These are phyloP conservation scores for Gastrophysa polygoni DNA, from an alignment of 2,888 invertebrate genomes.

Conservation along the genomic window DNA sequence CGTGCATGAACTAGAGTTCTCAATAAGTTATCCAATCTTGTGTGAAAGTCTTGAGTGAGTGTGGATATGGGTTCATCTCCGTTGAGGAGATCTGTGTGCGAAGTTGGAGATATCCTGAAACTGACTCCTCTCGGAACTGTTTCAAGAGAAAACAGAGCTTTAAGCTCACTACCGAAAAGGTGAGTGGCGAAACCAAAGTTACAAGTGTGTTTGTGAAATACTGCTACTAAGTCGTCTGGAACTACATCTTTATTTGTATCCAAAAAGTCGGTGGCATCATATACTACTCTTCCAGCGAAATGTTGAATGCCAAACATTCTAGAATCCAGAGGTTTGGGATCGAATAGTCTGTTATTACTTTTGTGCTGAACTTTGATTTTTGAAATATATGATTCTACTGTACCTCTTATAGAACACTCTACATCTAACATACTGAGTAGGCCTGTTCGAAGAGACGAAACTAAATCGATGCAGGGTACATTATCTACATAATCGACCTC, in stretches of 20 bases:
- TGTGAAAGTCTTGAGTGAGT: constrained; percentile 94
- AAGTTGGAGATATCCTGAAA: constrained; percentile 89
- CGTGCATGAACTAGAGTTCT: constrained; percentile 91
- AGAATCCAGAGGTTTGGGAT: constrained; percentile 78
- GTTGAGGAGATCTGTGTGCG: constrained; percentile 80
- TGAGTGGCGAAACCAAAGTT: constrained; percentile 97
- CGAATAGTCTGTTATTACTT: constrained; percentile 81
- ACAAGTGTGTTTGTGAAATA: constrained; percentile 90
- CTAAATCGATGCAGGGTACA: constrained; percentile 94
- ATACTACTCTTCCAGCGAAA: constrained; percentile 84
- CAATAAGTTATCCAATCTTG: constrained; percentile 88
- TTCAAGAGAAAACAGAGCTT: constrained; percentile 76
- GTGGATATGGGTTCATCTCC: constrained; percentile 88
- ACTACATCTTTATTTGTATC: constrained; percentile 92
- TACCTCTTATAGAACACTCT: constrained; percentile 84
- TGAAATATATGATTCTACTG: constrained; percentile 79
- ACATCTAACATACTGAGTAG: constrained; percentile 90
- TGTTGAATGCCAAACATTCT: constrained; percentile 90
- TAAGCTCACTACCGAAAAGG: constrained; percentile 91
- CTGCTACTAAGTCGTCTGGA: constrained; percentile 89
- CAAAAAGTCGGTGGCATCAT: constrained; percentile 88
- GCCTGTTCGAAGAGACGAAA: constrained; percentile 90
- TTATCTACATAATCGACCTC: constrained; percentile 95
- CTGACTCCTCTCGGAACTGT: constrained; percentile 78
- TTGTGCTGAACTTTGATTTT: constrained; percentile 82